Evolutionary conservation across 2,797 vertebrate species (phyloP).

Genomic region (Coilia nasus): DNA sequence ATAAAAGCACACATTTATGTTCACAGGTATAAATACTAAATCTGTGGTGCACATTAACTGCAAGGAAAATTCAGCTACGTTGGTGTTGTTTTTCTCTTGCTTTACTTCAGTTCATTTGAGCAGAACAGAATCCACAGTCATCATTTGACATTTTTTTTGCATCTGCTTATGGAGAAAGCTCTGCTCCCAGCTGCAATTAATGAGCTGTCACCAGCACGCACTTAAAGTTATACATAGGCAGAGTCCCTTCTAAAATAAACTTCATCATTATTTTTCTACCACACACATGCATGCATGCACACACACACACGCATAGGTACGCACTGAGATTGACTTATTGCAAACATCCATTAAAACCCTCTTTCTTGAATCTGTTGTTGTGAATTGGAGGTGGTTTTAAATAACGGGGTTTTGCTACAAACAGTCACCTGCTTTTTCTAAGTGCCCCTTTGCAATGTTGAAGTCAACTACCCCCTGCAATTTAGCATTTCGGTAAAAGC

Average conservation of each 20-base stretch:
- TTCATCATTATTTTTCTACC: conserved; percentile 10
- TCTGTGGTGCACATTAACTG: background rate
- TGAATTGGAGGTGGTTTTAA: conserved; percentile 18
- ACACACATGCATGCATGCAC: background rate
- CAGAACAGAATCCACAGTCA: background rate
- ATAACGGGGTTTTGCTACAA: background rate
- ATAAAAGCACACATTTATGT: conserved; percentile 6
- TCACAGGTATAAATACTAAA: background rate
- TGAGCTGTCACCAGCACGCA: conserved; percentile 8
- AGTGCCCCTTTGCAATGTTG: no score
- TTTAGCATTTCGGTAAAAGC: conserved; percentile 1
- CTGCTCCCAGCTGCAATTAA: background rate
- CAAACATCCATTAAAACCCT: conserved; percentile 42
- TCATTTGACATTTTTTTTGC: conserved; percentile 31
- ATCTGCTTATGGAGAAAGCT: background rate
- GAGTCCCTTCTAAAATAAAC: conserved; percentile 6
- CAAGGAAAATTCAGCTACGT: background rate
- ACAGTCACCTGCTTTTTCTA: background rate
- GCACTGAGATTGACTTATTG: conserved; percentile 25
- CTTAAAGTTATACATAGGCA: background rate
- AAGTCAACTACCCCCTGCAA: background rate
- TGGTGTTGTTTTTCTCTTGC: background rate
- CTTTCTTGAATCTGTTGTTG: conserved; percentile 27
- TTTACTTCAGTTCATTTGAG: conserved; percentile 1
- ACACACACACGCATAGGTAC: background rate